phyloP scores from a whole-genome alignment of 2,888 invertebrate genomes.

The Diogma glabrata region DNA sequence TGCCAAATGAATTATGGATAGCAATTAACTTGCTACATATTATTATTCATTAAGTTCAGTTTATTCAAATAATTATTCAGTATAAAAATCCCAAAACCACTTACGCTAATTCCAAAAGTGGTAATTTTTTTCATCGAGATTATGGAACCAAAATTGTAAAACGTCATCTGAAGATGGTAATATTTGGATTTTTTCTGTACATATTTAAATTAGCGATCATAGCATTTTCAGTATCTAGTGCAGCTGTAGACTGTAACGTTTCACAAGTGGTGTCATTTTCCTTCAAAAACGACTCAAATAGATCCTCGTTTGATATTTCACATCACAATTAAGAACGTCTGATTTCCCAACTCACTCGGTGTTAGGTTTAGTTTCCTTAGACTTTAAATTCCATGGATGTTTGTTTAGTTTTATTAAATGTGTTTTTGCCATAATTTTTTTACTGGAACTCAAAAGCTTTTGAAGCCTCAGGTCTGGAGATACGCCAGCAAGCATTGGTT shows the following conservation, averaged over 20 bases:
- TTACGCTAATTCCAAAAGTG: background rate
- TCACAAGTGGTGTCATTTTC: background rate
- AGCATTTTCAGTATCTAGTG: background rate
- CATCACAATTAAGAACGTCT: slow-evolving; percentile 2
- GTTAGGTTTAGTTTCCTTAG: background rate
- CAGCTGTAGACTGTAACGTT: background rate
- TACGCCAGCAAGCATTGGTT: slow-evolving; percentile 1
- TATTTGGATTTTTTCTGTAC: background rate
- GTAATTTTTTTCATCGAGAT: slow-evolving; percentile 2
- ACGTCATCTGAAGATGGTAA: background rate
- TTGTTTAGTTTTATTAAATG: background rate
- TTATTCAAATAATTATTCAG: too few species aligned
- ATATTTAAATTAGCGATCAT: background rate
- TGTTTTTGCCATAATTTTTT: slow-evolving; percentile 2
- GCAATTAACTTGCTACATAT: too few species aligned
- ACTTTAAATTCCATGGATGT: slow-evolving; percentile 1
- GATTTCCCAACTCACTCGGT: background rate
- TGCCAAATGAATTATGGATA: too few species aligned
- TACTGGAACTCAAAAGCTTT: background rate
- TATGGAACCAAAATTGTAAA: background rate
- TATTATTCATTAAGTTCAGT: too few species aligned
- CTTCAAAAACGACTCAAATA: slow-evolving; percentile 8
- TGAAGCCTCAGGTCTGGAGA: background rate
- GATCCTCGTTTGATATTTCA: background rate
- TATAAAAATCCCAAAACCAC: background rate